Evolutionary conservation across 2,888 invertebrate species (phyloP).

Genomic region (Dendrolimus pini): DNA sequence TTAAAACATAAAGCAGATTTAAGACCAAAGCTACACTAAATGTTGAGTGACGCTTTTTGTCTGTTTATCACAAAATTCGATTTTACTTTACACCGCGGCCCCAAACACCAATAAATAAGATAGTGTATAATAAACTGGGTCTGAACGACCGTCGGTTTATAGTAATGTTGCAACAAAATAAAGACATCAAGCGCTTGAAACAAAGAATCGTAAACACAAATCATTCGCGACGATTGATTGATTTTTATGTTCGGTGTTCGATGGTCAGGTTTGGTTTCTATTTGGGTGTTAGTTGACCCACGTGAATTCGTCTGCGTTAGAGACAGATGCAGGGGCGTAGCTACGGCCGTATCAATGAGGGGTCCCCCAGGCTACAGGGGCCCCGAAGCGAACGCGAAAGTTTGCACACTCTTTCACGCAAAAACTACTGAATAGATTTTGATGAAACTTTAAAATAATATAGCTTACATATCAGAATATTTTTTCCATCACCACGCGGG

Average conservation of each 20-base stretch:
- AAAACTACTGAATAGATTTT: too few relatives aligned
- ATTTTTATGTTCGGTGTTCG: slow-evolving; percentile 10
- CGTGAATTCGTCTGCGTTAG: too few relatives aligned
- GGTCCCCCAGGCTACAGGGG: too few relatives aligned
- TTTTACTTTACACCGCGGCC: neutral
- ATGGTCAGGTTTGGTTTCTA: neutral
- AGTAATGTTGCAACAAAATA: slow-evolving; percentile 17
- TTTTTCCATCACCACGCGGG: too few relatives aligned
- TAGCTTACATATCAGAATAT: too few relatives aligned
- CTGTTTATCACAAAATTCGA: neutral
- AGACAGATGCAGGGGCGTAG: too few relatives aligned
- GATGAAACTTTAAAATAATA: too few relatives aligned
- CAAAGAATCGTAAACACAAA: slow-evolving; percentile 36
- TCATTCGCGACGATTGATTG: slow-evolving; percentile 20
- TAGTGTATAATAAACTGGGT: neutral
- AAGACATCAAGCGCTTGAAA: slow-evolving; percentile 37
- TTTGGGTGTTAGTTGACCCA: too few relatives aligned
- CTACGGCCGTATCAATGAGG: too few relatives aligned
- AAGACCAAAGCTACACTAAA: neutral
- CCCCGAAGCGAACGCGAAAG: too few relatives aligned
- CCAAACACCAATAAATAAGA: neutral
- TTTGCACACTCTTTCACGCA: too few relatives aligned
- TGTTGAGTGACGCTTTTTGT: neutral
- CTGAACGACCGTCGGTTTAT: neutral
- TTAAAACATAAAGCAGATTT: too few relatives aligned